phyloP scores from a whole-genome alignment of 2,797 vertebrate genomes.

The Microctenopoma stevenorrisi region DNA sequence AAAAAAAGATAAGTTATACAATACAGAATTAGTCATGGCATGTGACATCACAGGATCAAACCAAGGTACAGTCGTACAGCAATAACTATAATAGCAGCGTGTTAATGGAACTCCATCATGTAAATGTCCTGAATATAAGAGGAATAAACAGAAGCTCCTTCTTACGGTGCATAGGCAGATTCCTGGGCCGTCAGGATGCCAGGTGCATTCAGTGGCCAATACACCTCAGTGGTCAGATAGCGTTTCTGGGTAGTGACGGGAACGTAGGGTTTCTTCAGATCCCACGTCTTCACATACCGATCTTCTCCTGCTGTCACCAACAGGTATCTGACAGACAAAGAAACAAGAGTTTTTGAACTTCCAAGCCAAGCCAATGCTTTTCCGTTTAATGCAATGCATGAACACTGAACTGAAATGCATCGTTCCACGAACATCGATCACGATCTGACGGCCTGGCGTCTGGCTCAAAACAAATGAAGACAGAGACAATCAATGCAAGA shows the following conservation, averaged over 20 bases:
- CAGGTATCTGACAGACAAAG: constrained; percentile 82
- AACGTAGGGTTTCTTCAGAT: constrained; percentile 85
- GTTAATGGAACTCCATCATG: background rate
- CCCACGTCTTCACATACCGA: constrained; percentile 93
- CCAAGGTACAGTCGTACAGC: too few relatives aligned
- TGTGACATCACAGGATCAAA: too few relatives aligned
- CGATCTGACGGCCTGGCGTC: constrained; percentile 5
- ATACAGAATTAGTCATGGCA: too few relatives aligned
- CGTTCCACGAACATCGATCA: constrained; percentile 28
- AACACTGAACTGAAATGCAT: constrained; percentile 2
- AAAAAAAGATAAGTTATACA: too few relatives aligned
- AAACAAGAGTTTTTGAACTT: too few relatives aligned
- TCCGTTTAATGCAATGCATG: background rate
- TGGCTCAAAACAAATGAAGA: constrained; percentile 35
- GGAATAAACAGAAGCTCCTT: background rate
- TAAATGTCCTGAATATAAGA: background rate
- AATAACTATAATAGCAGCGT: background rate
- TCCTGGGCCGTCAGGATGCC: constrained; percentile 90
- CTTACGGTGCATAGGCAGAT: constrained; percentile 89
- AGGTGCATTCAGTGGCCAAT: constrained; percentile 89
- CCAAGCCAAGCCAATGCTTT: background rate
- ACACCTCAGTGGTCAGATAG: constrained; percentile 89
- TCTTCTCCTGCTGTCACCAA: constrained; percentile 91
- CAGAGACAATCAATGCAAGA: constrained; percentile 8
- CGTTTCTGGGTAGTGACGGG: constrained; percentile 89